Evolutionary conservation across 2,888 invertebrate genomes (phyloP).

Genomic region (Julus scandinavius): DNA sequence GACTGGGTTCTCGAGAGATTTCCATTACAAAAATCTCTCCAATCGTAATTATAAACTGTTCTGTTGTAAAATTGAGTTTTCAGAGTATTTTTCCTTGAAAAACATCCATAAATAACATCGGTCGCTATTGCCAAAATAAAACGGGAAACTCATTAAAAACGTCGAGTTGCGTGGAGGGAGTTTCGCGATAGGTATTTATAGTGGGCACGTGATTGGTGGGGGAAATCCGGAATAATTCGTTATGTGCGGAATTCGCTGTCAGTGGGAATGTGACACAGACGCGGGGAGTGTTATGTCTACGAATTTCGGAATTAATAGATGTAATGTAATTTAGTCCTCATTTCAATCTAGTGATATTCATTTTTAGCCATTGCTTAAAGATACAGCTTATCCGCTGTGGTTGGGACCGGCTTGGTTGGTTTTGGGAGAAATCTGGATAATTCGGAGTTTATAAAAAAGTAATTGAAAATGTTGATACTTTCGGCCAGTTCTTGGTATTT

Average conservation of each 20-base stretch:
- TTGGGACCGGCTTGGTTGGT: too few species aligned
- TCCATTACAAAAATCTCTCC: background rate
- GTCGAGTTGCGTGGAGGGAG: constrained; percentile 23
- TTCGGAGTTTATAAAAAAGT: too few species aligned
- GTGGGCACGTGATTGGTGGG: constrained; percentile 2
- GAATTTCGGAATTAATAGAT: background rate
- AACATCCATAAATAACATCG: constrained; percentile 34
- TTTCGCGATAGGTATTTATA: background rate
- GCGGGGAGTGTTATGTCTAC: background rate
- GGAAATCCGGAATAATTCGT: constrained; percentile 15
- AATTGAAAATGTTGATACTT: too few species aligned
- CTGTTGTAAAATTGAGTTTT: background rate
- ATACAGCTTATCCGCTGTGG: too few species aligned
- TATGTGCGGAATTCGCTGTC: background rate
- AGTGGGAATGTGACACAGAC: background rate
- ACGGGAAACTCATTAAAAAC: constrained; percentile 24
- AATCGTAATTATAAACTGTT: background rate
- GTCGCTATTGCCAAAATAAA: constrained; percentile 7
- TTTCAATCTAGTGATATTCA: background rate
- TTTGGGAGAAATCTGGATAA: too few species aligned
- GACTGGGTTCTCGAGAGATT: background rate
- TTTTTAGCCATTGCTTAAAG: background rate
- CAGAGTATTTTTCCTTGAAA: constrained; percentile 21
- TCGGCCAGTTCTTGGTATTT: too few species aligned
- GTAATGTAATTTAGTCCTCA: background rate